A percentile compares a stretch with the other conserved stretches of the same genome.
phyloP scores from a whole-genome alignment of 1,140 invertebrate species.

The Conus ventricosus region DNA sequence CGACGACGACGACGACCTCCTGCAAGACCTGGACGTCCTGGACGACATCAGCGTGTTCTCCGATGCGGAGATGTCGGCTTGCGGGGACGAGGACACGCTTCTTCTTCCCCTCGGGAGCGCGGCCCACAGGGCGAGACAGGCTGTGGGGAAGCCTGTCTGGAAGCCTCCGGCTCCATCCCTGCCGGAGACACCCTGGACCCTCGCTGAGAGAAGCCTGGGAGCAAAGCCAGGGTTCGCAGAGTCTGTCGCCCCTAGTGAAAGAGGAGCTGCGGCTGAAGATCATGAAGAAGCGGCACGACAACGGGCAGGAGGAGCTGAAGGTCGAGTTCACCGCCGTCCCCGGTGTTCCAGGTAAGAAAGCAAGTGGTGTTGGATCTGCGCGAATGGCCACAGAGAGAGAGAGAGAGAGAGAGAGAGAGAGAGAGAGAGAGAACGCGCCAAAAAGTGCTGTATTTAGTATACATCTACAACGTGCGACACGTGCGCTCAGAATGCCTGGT shows the following conservation, averaged over 20 bases:
- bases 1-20: background rate
- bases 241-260: conserved; percentile 3
- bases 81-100: background rate
- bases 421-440: too few relatives aligned
- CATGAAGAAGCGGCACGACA: background rate
- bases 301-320: conserved; percentile 1
- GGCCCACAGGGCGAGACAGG: background rate
- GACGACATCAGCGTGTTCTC: background rate
- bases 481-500: too few relatives aligned
- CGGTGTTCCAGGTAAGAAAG: background rate
- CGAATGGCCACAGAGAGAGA: too few relatives aligned
- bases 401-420: too few relatives aligned
- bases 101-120: background rate
- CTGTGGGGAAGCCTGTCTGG: too few relatives aligned
- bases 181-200: background rate
- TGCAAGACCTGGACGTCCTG: background rate
- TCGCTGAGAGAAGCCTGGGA: conserved; percentile 13
- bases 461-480: too few relatives aligned
- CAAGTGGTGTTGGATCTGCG: too few relatives aligned
- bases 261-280: conserved; percentile 29
- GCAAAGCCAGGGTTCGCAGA: background rate
- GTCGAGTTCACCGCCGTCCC: background rate
- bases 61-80: background rate
- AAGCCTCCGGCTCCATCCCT: too few relatives aligned
- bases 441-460: too few relatives aligned